phyloP scores from a whole-genome alignment of 2,113 vertebrate genomes.

The Ailuropoda melanoleuca region DNA sequence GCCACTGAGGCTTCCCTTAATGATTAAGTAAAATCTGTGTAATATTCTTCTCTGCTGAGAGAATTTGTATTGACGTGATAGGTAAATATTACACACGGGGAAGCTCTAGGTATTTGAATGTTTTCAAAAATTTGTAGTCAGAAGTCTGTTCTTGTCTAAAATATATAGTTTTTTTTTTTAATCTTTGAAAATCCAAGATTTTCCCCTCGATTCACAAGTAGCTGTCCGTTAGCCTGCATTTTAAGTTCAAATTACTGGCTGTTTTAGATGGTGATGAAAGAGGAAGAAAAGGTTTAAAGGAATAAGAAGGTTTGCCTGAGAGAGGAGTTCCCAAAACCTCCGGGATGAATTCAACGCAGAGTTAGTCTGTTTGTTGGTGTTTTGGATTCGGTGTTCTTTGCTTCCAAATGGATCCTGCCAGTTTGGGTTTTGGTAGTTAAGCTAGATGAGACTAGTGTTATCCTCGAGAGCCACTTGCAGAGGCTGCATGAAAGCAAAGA shows the following conservation, averaged over 20 bases:
- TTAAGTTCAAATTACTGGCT: slow-evolving; percentile 4
- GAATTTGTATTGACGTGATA: neutral
- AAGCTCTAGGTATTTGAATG: neutral
- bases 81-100: neutral
- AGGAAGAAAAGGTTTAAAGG: neutral
- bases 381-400: slow-evolving; percentile 4
- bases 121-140: neutral
- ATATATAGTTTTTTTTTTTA: neutral
- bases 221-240: neutral
- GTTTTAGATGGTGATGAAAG: neutral
- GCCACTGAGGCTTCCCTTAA: neutral
- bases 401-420: neutral
- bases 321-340: neutral
- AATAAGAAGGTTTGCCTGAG: neutral
- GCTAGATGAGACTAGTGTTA: neutral
- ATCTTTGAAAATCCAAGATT: neutral
- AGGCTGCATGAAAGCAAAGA: neutral
- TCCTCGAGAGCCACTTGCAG: neutral
- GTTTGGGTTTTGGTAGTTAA: neutral
- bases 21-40: slow-evolving; percentile 50
- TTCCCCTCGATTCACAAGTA: slow-evolving; percentile 3
- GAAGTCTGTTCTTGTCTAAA: slow-evolving; percentile 1
- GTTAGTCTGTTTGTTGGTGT: neutral
- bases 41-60: neutral
- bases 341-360: neutral